Evolutionary conservation across 1,140 invertebrate species (phyloP).

Genomic region (Drosophila micromelanica): DNA sequence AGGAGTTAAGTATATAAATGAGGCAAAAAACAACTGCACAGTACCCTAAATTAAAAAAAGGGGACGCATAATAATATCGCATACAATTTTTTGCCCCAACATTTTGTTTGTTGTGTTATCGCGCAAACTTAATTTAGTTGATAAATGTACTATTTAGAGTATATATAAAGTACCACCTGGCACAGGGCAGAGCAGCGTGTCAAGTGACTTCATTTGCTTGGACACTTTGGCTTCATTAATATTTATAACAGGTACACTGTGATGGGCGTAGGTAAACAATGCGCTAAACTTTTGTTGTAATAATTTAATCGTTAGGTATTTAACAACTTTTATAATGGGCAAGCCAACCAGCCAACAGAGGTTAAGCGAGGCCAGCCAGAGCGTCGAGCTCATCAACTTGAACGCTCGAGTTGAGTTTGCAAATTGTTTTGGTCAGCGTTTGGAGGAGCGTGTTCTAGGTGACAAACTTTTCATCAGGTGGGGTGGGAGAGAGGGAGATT

Average conservation of each 20-base stretch:
- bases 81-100: slow-evolving; percentile 1
- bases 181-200: slow-evolving; percentile 18
- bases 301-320: slow-evolving; percentile 53
- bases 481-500: neutral
- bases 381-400: slow-evolving; percentile 15
- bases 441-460: slow-evolving; percentile 18
- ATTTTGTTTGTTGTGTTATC: slow-evolving; percentile 16
- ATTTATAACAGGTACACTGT: slow-evolving; percentile 54
- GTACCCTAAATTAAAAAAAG: slow-evolving; percentile 14
- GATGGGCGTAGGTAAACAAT: slow-evolving; percentile 23
- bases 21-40: neutral
- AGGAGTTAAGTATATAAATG: neutral
- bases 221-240: slow-evolving; percentile 71
- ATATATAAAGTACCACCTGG: neutral
- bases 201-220: slow-evolving; percentile 47
- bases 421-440: slow-evolving; percentile 49
- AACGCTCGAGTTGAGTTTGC: slow-evolving; percentile 40
- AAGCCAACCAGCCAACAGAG: slow-evolving; percentile 18
- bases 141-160: slow-evolving; percentile 54
- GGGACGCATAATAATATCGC: slow-evolving; percentile 27
- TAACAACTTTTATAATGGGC: slow-evolving; percentile 44
- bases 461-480: slow-evolving; percentile 18
- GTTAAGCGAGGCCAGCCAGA: slow-evolving; percentile 23
- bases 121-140: slow-evolving; percentile 56
- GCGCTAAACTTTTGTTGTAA: slow-evolving; percentile 39